phyloP scores from a whole-genome alignment of 2,888 invertebrate species.

The Himalopsyche japonica region DNA sequence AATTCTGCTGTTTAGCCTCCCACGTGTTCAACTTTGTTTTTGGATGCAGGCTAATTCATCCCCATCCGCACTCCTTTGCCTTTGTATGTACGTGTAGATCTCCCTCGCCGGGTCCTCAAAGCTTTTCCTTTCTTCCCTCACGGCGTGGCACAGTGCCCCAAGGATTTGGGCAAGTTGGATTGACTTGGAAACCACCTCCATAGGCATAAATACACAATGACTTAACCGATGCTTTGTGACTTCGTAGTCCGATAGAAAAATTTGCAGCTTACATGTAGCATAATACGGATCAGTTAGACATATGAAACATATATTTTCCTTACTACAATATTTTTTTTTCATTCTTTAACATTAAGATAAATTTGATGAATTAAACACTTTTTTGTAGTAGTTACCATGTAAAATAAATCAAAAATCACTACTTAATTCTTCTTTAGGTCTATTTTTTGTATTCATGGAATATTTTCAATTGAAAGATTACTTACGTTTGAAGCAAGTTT shows the following conservation, averaged over 20 bases:
- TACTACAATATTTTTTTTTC: no score
- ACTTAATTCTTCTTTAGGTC: no score
- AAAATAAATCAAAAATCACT: no score
- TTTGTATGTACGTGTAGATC: not conserved
- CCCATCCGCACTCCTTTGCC: not conserved
- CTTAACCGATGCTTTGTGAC: not conserved
- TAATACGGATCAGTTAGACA: no score
- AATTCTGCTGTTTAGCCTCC: not conserved
- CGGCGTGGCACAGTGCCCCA: constrained; percentile 2
- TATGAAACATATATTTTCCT: no score
- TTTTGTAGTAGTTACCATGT: no score
- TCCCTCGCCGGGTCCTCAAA: not conserved
- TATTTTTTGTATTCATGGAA: no score
- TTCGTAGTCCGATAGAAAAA: not conserved
- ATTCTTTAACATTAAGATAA: no score
- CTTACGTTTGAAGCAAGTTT: no score
- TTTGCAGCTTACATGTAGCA: not conserved
- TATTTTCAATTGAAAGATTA: no score
- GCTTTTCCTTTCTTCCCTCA: not conserved
- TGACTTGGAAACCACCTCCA: constrained; percentile 27
- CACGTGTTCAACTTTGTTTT: not conserved
- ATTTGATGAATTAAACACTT: no score
- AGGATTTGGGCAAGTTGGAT: constrained; percentile 32
- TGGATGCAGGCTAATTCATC: not conserved
- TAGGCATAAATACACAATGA: constrained; percentile 37